These are phyloP conservation scores for Sphaerodactylus townsendi DNA, from an alignment of 2,113 vertebrate genomes.

Conservation along the genomic window DNA sequence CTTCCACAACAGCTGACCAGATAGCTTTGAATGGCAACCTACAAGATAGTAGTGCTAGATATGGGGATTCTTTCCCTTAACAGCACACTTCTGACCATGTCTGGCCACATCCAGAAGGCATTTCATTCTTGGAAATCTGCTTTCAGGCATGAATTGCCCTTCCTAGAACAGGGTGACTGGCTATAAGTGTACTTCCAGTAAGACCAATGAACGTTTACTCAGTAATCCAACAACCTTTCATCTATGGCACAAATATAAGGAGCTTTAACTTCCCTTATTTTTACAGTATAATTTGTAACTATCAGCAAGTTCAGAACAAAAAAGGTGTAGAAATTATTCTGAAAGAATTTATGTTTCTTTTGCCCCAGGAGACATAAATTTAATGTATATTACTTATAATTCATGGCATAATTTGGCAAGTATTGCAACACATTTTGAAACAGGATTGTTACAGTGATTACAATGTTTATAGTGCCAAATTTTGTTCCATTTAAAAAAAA, in stretches of 20 bases:
- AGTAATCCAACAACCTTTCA: background rate
- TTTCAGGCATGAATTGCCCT: background rate
- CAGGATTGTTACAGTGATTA: constrained; percentile 10
- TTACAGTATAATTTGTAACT: background rate
- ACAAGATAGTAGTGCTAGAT: background rate
- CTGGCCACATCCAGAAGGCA: background rate
- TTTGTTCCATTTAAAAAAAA: no score
- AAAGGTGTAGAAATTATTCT: background rate
- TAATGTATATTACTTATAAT: background rate
- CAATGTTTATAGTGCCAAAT: background rate
- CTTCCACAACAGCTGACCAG: background rate
- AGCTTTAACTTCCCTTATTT: background rate
- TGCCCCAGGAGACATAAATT: background rate
- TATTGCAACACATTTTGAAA: constrained; percentile 14
- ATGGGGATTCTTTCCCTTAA: background rate
- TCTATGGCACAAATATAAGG: background rate
- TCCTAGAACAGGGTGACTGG: background rate
- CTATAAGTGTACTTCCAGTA: background rate
- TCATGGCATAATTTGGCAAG: background rate
- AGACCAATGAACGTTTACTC: background rate
- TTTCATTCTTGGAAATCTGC: background rate
- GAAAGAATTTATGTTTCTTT: no score
- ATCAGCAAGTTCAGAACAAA: background rate
- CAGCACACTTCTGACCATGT: background rate
- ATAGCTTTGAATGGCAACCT: background rate